A percentile compares a stretch with the other conserved stretches of the same genome.
These are phyloP conservation scores for Sebastes fasciatus DNA, from an alignment of 2,113 vertebrate genomes.

Conservation along the genomic window DNA sequence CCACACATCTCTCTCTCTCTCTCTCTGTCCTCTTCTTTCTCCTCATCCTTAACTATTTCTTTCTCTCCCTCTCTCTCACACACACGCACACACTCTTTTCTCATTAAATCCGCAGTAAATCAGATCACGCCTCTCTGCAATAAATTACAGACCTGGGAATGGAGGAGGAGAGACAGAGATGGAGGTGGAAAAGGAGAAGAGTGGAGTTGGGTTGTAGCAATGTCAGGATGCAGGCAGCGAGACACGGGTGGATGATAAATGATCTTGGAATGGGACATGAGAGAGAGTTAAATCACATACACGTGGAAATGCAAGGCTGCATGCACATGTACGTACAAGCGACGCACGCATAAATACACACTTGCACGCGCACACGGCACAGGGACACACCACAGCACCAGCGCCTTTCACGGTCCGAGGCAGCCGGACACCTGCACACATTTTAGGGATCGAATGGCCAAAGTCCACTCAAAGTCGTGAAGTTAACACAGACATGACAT, in stretches of 20 bases:
- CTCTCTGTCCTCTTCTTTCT: constrained; percentile 41
- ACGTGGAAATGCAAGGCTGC: constrained; percentile 8
- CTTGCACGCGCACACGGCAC: background rate
- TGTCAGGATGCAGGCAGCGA: constrained; percentile 37
- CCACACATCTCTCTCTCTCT: constrained; percentile 21
- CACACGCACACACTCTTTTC: constrained; percentile 50
- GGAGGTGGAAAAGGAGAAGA: constrained; percentile 48
- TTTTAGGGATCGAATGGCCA: constrained; percentile 16
- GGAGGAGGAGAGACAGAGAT: constrained; percentile 50
- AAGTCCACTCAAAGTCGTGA: constrained; percentile 34
- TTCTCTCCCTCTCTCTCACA: background rate
- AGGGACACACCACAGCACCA: constrained; percentile 23
- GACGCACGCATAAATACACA: constrained; percentile 13
- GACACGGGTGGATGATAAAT: constrained; percentile 52
- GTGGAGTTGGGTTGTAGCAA: constrained; percentile 36
- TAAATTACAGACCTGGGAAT: constrained; percentile 66
- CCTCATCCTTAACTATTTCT: constrained; percentile 37
- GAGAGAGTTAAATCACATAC: constrained; percentile 53
- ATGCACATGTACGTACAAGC: constrained; percentile 38
- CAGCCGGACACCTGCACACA: constrained; percentile 6
- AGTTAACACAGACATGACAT: constrained; percentile 18
- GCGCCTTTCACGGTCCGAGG: constrained; percentile 35
- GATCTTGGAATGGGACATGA: constrained; percentile 41
- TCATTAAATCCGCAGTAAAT: constrained; percentile 72
- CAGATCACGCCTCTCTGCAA: constrained; percentile 70